Conservation (phyloP, 37 sponge, comb jelly and placozoan species). For the Aplysina aerophoba region DNA sequence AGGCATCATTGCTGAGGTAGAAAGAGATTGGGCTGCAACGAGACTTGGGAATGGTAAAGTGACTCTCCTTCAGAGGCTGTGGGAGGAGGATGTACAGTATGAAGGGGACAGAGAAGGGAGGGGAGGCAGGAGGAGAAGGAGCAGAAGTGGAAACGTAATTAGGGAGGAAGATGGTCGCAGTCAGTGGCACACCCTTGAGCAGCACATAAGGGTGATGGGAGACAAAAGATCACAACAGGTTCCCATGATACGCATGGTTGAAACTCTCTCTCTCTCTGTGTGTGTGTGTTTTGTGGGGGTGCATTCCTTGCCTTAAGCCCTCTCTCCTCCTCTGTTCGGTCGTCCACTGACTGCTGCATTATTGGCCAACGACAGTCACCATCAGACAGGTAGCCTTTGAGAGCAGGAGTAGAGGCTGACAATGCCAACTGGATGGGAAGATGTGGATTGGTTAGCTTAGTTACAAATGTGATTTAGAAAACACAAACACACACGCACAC, state of each 20-base stretch:
- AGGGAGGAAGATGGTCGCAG: no score
- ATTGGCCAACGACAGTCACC: conserved; percentile 84
- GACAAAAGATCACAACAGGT: no score
- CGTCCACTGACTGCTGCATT: conserved; percentile 87
- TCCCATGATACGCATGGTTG: no score
- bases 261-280: no score
- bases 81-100: not conserved
- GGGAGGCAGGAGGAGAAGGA: not conserved
- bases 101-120: not conserved
- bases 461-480: not conserved
- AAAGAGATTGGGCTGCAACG: conserved; percentile 82
- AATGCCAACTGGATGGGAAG: conserved; percentile 71
- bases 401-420: conserved; percentile 83
- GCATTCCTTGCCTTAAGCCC: conserved; percentile 48
- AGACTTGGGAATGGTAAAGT: conserved; percentile 81
- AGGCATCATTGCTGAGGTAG: conserved; percentile 71
- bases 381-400: conserved; percentile 87
- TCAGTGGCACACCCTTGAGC: no score
- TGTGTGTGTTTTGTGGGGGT: no score
- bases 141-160: not conserved
- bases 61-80: conserved; percentile 65
- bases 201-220: no score
- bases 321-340: conserved; percentile 90
- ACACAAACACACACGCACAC: not conserved
- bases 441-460: not conserved